phyloP scores from a whole-genome alignment of 1,140 invertebrate species.

The Bilobella aurantiaca region DNA sequence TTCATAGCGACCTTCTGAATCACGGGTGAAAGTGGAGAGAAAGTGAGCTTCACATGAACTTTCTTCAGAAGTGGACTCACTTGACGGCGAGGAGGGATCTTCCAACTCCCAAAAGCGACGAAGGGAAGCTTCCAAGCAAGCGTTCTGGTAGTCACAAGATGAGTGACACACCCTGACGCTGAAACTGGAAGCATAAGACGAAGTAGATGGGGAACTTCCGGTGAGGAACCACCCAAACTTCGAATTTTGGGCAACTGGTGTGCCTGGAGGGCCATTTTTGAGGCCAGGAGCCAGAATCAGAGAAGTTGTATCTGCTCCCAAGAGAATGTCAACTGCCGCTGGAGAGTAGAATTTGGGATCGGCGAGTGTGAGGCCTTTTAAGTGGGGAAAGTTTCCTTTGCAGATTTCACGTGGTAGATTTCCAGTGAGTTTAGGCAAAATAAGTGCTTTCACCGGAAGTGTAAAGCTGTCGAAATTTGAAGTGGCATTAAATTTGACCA shows the following conservation, averaged over 20 bases:
- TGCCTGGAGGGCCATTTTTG: not conserved
- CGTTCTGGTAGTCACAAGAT: not conserved
- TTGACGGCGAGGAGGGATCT: not conserved
- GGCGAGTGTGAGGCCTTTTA: not conserved
- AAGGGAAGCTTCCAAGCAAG: not conserved
- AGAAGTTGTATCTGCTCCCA: not conserved
- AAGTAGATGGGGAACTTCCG: not conserved
- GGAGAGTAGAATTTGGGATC: not conserved
- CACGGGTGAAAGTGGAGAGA: not conserved
- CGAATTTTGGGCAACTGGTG: not conserved
- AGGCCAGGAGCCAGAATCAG: not conserved
- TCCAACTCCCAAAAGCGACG: conserved; percentile 9
- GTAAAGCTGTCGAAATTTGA: not conserved
- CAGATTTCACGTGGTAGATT: not conserved
- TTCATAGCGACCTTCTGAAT: not conserved
- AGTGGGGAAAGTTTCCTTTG: not conserved
- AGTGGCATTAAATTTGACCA: not conserved
- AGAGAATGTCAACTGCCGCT: not conserved
- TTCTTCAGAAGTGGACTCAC: not conserved
- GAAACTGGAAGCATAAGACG: not conserved
- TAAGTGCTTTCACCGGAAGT: not conserved
- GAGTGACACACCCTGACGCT: not conserved
- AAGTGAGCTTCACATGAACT: not conserved
- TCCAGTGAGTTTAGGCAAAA: not conserved
- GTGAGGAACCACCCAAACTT: conserved; percentile 1